Base-by-base conservation (phyloP, 2,888 invertebrate species). In the Asteroscopus sphinx region DNA sequence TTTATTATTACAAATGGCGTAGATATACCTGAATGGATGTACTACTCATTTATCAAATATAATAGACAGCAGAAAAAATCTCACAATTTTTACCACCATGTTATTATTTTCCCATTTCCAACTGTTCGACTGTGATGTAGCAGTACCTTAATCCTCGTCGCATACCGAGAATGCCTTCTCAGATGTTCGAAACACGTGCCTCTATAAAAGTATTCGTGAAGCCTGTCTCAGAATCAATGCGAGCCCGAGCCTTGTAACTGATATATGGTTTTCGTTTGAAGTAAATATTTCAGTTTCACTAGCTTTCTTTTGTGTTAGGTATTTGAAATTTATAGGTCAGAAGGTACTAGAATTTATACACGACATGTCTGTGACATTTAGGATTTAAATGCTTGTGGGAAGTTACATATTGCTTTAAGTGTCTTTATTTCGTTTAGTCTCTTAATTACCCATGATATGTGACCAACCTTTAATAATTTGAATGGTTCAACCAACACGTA, bases 211-310 rank as follows among this genome's bases (percentile, higher is more conserved):
- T 46, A 51, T 51, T 64, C 48, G 32, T 21, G 1, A 15, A 33
- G 36, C 30, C 36, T 36, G 63, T 47, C 68, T 41, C 35, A 28
- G 60, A 68, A 68, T 72, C 73, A 68, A 54, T 68, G 68, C 15
- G 41, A 39, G 25, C 5, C 40, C 15, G 41, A 39, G 25, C 5
- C 40, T 40, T 36, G 45, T 57, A 68, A 54, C 21, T 64, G 53
- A 72, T 68, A 53, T 56, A 59, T 42, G 37, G 36, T 32, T 39
- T 16, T 36, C 35, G 49, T 53, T 53, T 47, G 33, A 55, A 44
- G 49, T 65, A 65, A 70, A 73, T 58, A 65, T 58, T 71, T 60
- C 32, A 55, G 48, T 51, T 44, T 21, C 11, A 12, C n/a, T 25
- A 30, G 15, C 16, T 63, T 68, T 48, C 33, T 57, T 67, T 68